Percentiles rank a stretch among this genome's conserved stretches.
Conservation (phyloP, 2,888 invertebrate species). For the Parnassius apollo region DNA sequence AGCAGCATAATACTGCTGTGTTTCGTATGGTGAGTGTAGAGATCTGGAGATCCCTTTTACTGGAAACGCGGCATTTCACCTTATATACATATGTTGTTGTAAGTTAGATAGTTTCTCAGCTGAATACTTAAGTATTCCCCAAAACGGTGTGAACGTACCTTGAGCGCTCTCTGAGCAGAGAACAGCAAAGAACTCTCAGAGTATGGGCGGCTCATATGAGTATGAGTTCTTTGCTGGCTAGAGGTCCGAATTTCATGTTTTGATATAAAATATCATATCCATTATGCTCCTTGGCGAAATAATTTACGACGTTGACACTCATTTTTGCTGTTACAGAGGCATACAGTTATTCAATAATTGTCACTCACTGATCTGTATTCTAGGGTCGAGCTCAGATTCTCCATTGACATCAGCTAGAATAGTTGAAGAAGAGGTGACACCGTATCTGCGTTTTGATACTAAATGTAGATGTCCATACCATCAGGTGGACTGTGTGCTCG, state of each 20-base stretch:
- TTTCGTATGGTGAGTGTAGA: no score
- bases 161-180: slow-evolving; percentile 81
- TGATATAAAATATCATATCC: slow-evolving; percentile 99
- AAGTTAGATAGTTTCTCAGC: slow-evolving; percentile 94
- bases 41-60: no score
- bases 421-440: slow-evolving; percentile 57
- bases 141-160: slow-evolving; percentile 96
- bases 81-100: slow-evolving; percentile 90
- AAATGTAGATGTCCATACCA: no score
- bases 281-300: slow-evolving; percentile 89
- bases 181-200: no score
- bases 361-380: slow-evolving; percentile 82
- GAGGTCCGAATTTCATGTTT: slow-evolving; percentile 99
- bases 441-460: no score
- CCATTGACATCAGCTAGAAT: slow-evolving; percentile 79
- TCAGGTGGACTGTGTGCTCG: no score
- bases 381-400: slow-evolving; percentile 80
- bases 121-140: slow-evolving; percentile 93
- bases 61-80: no score
- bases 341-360: slow-evolving; percentile 67
- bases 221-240: slow-evolving; percentile 97
- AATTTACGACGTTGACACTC: slow-evolving; percentile 81
- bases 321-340: slow-evolving; percentile 71
- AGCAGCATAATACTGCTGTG: no score
- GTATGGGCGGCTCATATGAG: slow-evolving; percentile 86